These are phyloP conservation scores for Orientallactaga bullata DNA, from an alignment of 2,113 vertebrate species.

Conservation along the genomic window DNA sequence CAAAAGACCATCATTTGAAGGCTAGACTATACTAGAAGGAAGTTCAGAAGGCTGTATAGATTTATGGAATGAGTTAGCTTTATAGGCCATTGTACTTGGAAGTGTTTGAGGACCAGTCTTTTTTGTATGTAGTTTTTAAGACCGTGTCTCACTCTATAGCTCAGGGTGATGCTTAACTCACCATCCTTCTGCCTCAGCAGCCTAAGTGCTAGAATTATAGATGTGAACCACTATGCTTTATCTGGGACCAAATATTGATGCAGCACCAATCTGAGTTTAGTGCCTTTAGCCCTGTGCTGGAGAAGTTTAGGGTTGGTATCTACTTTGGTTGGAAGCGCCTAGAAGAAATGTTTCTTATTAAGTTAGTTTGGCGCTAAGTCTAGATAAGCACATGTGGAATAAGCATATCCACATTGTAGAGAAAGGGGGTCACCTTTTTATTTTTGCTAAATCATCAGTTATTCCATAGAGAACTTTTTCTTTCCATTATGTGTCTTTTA, in stretches of 20 bases:
- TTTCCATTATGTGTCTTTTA: background rate
- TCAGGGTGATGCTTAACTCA: background rate
- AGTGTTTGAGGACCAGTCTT: background rate
- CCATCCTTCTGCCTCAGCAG: background rate
- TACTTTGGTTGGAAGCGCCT: background rate
- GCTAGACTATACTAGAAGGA: background rate
- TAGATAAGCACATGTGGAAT: background rate
- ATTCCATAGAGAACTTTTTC: background rate
- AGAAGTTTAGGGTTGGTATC: background rate
- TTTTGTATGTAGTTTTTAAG: background rate
- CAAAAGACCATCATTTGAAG: background rate
- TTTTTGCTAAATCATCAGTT: background rate
- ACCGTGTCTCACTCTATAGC: background rate
- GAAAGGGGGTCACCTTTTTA: background rate
- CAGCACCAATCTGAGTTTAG: background rate
- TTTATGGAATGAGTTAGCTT: background rate
- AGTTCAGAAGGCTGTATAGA: background rate
- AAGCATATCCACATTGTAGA: background rate
- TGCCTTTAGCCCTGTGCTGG: background rate
- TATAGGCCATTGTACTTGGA: background rate
- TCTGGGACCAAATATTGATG: background rate
- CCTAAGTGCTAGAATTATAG: background rate
- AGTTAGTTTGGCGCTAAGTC: background rate
- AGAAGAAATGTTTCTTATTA: background rate
- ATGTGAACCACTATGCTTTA: background rate